Evolutionary conservation across 2,113 vertebrate species (phyloP).

Genomic region (Ceyx margarethae): DNA sequence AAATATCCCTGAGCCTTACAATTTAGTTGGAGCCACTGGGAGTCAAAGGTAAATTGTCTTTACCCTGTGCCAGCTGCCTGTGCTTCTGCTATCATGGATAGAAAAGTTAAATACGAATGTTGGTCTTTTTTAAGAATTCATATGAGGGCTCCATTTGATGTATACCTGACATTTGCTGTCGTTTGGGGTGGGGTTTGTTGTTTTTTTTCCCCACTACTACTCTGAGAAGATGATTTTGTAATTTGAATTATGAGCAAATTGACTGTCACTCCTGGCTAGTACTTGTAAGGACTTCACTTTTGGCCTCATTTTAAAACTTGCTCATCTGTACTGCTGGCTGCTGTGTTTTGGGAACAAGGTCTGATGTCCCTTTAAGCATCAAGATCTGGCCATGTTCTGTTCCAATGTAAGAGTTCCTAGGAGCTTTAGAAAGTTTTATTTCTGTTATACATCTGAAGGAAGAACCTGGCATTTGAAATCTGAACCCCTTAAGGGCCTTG

Average conservation of each 20-base stretch:
- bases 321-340: neutral
- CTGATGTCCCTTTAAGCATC: neutral
- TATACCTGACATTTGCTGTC: neutral
- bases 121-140: neutral
- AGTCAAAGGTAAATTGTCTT: neutral
- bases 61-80: neutral
- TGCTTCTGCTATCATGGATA: neutral
- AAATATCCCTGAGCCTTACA: neutral
- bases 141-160: neutral
- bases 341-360: neutral
- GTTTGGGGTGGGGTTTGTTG: neutral
- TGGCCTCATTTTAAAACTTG: neutral
- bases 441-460: slow-evolving; percentile 30
- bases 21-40: neutral
- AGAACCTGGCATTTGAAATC: slow-evolving; percentile 35
- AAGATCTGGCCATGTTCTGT: neutral
- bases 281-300: neutral
- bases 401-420: neutral
- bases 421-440: slow-evolving; percentile 33
- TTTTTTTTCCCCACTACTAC: neutral
- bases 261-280: neutral
- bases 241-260: neutral
- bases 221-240: neutral
- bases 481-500: neutral
- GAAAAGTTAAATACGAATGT: neutral